Conservation (phyloP, 2,888 invertebrate genomes). For the Pachliopta kotzebuea region DNA sequence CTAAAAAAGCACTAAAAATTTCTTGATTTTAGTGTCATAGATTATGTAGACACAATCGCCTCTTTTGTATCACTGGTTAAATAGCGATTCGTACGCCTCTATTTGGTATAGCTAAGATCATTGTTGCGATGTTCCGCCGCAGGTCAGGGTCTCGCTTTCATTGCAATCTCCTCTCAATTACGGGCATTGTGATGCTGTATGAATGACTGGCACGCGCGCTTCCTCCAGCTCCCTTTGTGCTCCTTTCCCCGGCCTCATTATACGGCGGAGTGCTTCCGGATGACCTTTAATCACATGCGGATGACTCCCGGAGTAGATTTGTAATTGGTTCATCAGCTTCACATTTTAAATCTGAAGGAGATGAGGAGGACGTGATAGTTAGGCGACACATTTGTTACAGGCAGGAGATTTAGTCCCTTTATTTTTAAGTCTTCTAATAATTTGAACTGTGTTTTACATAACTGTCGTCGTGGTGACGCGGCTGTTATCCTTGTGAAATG, state of each 20-base stretch:
- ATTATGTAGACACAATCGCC: too few relatives aligned
- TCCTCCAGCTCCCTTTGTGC: conserved; percentile 21
- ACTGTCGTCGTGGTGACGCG: too few relatives aligned
- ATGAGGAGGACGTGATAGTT: too few relatives aligned
- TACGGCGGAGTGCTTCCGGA: conserved; percentile 11
- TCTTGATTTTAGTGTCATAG: too few relatives aligned
- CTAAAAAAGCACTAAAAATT: too few relatives aligned
- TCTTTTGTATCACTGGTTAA: too few relatives aligned
- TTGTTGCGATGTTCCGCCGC: conserved; percentile 4
- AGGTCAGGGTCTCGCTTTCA: conserved; percentile 20
- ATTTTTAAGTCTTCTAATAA: too few relatives aligned
- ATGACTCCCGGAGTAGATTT: neutral
- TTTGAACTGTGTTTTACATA: too few relatives aligned
- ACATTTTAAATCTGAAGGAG: too few relatives aligned
- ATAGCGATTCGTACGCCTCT: neutral
- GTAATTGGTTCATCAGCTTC: neutral
- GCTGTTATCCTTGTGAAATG: too few relatives aligned
- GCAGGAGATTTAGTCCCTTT: too few relatives aligned
- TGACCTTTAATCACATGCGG: conserved; percentile 20
- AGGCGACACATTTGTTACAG: too few relatives aligned
- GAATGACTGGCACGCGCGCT: conserved; percentile 14
- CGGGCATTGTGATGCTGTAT: conserved; percentile 12
- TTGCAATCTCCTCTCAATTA: conserved; percentile 22
- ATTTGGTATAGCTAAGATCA: neutral
- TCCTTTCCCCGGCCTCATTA: conserved; percentile 19